Evolutionary conservation across 2,888 invertebrate genomes (phyloP).

Genomic region (Odontothrips loti): DNA sequence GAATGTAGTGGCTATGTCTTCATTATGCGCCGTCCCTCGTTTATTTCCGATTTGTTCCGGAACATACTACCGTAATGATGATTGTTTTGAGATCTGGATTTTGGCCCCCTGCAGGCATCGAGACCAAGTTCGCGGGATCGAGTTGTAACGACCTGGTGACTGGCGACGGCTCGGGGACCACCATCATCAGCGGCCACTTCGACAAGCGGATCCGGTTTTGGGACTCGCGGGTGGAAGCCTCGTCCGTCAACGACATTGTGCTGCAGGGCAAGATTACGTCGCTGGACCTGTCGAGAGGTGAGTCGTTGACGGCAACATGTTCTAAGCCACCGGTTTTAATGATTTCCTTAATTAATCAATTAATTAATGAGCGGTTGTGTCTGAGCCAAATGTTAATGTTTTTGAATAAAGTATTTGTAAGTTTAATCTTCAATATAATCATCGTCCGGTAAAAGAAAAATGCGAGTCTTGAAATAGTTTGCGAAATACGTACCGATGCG

Average conservation of each 20-base stretch:
- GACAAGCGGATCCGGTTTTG: conserved; percentile 96
- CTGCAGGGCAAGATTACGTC: conserved; percentile 94
- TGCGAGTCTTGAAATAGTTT: too few relatives aligned
- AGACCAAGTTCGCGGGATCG: conserved; percentile 93
- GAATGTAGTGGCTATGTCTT: background rate
- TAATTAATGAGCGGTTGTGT: too few relatives aligned
- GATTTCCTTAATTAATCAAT: too few relatives aligned
- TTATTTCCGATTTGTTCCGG: conserved; percentile 7
- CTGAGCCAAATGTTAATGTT: too few relatives aligned
- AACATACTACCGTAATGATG: background rate
- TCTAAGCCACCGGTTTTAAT: too few relatives aligned
- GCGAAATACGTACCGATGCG: too few relatives aligned
- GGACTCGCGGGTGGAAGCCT: conserved; percentile 87
- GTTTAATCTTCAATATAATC: too few relatives aligned
- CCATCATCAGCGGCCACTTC: conserved; percentile 95
- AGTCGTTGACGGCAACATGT: conserved; percentile 36
- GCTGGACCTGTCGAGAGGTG: conserved; percentile 86
- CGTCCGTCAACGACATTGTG: conserved; percentile 73
- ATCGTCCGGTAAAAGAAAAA: too few relatives aligned
- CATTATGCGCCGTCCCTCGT: background rate
- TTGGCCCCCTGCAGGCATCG: conserved; percentile 59
- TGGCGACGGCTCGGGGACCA: conserved; percentile 77
- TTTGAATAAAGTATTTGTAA: too few relatives aligned
- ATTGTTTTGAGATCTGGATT: conserved; percentile 2
- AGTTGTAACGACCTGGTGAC: conserved; percentile 96